Conservation (phyloP, 2,113 vertebrate genomes). For the Zosterops borbonicus region DNA sequence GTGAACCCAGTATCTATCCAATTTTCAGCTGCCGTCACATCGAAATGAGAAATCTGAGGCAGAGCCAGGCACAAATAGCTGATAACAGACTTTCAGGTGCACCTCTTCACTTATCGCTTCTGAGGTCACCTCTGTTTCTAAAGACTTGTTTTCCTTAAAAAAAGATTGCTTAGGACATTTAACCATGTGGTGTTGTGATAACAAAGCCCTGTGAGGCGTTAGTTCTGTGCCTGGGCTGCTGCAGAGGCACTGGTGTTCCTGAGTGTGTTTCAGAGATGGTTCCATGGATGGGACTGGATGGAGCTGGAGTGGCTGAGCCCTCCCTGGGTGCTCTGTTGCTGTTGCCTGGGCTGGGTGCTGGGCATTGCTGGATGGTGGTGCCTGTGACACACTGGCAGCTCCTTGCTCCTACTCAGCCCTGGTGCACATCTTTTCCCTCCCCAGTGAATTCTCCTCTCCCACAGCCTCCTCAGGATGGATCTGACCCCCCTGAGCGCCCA, state of each 20-base stretch:
- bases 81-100: constrained; percentile 78
- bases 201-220: constrained; percentile 20
- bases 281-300: neutral
- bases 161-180: constrained; percentile 71
- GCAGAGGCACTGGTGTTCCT: neutral
- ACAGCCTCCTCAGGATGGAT: accelerated
- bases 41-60: constrained; percentile 82
- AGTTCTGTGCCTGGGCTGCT: constrained; percentile 29
- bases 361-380: too few relatives aligned
- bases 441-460: neutral
- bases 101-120: constrained; percentile 73
- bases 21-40: constrained; percentile 77
- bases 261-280: neutral
- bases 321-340: accelerated
- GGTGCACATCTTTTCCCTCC: neutral
- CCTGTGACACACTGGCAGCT: accelerated
- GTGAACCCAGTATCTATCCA: constrained; percentile 75
- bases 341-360: neutral
- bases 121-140: constrained; percentile 78
- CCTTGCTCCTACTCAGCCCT: neutral
- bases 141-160: constrained; percentile 75
- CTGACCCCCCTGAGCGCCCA: neutral
- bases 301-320: neutral
- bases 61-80: constrained; percentile 70
- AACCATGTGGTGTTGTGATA: constrained; percentile 48